Percentiles rank a stretch among this genome's conserved stretches.
These are phyloP conservation scores for Hirtodrosophila trivittata DNA, from an alignment of 2,888 invertebrate genomes.

Conservation along the genomic window DNA sequence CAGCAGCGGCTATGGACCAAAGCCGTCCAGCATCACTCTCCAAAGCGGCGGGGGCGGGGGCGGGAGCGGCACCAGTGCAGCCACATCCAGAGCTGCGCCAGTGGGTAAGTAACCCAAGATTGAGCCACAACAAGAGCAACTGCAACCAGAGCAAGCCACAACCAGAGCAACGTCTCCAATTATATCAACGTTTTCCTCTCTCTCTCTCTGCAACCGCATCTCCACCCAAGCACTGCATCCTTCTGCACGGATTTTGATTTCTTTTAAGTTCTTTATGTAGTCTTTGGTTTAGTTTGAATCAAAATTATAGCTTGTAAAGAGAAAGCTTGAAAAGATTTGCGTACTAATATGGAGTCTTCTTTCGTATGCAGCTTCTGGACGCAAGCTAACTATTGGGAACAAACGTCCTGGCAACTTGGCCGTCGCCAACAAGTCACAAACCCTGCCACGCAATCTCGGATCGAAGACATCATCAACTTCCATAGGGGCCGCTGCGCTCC, in stretches of 20 bases:
- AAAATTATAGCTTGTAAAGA: slow-evolving; percentile 12
- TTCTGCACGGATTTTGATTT: slow-evolving; percentile 10
- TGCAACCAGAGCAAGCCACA: slow-evolving; percentile 18
- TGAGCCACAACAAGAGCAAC: slow-evolving; percentile 35
- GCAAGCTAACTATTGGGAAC: slow-evolving; percentile 90
- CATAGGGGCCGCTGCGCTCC: slow-evolving; percentile 78
- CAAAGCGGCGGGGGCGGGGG: too few relatives aligned
- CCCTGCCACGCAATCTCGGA: slow-evolving; percentile 93
- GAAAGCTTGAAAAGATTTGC: neutral
- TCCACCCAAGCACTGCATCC: slow-evolving; percentile 30
- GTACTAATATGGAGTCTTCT: neutral
- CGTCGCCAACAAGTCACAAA: slow-evolving; percentile 92
- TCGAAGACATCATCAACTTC: slow-evolving; percentile 82
- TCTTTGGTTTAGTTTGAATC: slow-evolving; percentile 10
- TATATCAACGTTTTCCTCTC: slow-evolving; percentile 37
- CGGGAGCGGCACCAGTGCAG: slow-evolving; percentile 9
- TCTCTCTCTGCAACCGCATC: slow-evolving; percentile 19
- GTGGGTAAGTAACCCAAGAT: slow-evolving; percentile 58
- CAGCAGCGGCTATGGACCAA: slow-evolving; percentile 68
- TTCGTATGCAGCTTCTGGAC: slow-evolving; percentile 88
- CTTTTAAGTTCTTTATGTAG: slow-evolving; percentile 6
- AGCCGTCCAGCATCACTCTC: slow-evolving; percentile 1
- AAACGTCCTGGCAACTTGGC: slow-evolving; percentile 88
- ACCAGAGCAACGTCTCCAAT: slow-evolving; percentile 31
- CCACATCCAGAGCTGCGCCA: slow-evolving; percentile 30